A percentile compares a stretch with the other conserved stretches of the same genome.
phyloP scores from a whole-genome alignment of 2,888 invertebrate species.

The Ormia ochracea region DNA sequence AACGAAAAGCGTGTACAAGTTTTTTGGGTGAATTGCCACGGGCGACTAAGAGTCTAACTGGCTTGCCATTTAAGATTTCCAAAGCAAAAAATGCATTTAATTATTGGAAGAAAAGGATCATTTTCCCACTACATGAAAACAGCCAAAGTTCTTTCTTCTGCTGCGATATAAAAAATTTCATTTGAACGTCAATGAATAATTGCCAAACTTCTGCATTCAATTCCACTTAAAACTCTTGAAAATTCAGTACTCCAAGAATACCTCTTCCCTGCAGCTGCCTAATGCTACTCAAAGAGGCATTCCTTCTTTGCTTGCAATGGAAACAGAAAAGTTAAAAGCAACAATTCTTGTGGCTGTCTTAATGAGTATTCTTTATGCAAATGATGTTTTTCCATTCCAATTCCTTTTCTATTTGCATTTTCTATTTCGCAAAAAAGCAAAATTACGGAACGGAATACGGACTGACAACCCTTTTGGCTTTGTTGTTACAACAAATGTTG shows the following conservation, averaged over 20 bases:
- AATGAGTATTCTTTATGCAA: conserved; percentile 69
- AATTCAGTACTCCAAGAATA: conserved; percentile 36
- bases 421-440: conserved; percentile 3
- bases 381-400: conserved; percentile 59
- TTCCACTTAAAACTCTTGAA: conserved; percentile 30
- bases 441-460: conserved; percentile 2
- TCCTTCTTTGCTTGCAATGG: conserved; percentile 4
- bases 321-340: conserved; percentile 15
- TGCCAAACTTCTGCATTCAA: conserved; percentile 6
- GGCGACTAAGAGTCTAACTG: no score
- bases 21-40: no score
- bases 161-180: neutral
- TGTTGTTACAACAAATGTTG: conserved; percentile 16
- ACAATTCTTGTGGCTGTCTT: conserved; percentile 9
- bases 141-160: no score
- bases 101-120: no score
- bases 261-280: conserved; percentile 40
- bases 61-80: no score
- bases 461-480: conserved; percentile 32
- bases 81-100: no score
- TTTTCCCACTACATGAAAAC: no score
- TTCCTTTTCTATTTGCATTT: neutral
- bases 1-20: no score
- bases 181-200: conserved; percentile 9
- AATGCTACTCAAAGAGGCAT: conserved; percentile 42